Conservation (phyloP, 1,140 invertebrate species). For the Lamellibrachia luymesi region DNA sequence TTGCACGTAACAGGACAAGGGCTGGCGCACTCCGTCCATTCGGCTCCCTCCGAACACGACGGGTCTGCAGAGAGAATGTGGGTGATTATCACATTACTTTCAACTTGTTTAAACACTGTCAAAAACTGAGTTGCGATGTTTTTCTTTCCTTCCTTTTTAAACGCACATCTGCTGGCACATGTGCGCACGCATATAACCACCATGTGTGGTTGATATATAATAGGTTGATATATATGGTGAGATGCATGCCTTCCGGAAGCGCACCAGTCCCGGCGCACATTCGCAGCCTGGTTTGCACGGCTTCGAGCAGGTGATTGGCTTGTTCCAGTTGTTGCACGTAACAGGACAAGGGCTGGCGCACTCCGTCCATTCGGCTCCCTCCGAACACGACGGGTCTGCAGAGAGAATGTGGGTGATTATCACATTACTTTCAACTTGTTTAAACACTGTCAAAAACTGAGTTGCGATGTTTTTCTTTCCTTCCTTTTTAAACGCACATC, state of each 20-base stretch:
- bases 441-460: neutral
- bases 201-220: no score
- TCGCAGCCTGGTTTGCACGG: constrained; percentile 50
- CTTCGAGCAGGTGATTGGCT: constrained; percentile 35
- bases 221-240: no score
- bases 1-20: constrained; percentile 49
- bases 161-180: neutral
- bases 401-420: neutral
- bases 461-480: neutral
- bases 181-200: neutral
- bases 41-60: neutral
- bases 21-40: constrained; percentile 38
- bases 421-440: neutral
- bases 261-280: constrained; percentile 47
- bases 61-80: neutral
- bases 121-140: neutral
- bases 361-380: constrained; percentile 12
- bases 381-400: neutral
- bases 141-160: neutral
- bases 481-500: neutral
- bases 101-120: neutral
- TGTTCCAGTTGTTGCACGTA: constrained; percentile 41
- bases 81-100: neutral
- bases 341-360: constrained; percentile 47
- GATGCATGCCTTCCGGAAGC: constrained; percentile 50